Conservation (phyloP, 2,113 vertebrate species). For the Phrynocephalus versicolor region DNA sequence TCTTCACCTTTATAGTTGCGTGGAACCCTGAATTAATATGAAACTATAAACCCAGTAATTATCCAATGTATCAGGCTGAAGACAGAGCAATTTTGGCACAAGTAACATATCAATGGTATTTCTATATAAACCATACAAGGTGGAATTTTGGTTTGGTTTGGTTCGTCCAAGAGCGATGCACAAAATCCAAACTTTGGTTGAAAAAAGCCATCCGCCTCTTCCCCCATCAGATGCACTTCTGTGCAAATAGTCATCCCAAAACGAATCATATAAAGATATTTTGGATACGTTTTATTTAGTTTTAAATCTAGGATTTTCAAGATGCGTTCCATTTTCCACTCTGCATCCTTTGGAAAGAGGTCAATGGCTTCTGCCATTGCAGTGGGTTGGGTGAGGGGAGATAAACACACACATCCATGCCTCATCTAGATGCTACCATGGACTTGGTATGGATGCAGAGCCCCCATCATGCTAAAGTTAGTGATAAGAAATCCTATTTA, state of each 20-base stretch:
- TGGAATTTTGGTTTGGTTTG: not conserved
- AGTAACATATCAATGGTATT: not conserved
- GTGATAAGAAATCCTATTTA: not conserved
- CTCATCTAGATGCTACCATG: too few species aligned
- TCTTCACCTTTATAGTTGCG: not conserved
- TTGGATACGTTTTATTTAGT: not conserved
- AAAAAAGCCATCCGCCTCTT: not conserved
- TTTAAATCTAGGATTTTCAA: too few species aligned
- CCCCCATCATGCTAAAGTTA: not conserved
- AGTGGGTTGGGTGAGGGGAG: too few species aligned
- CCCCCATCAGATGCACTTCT: not conserved
- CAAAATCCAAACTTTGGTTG: not conserved
- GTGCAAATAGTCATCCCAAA: not conserved
- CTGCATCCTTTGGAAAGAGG: not conserved
- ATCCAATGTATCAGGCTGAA: not conserved
- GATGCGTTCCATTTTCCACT: not conserved
- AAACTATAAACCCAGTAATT: not conserved
- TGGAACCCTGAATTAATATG: not conserved
- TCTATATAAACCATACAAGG: not conserved
- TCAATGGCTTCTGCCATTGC: too few species aligned
- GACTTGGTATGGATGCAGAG: not conserved
- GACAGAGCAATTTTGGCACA: not conserved
- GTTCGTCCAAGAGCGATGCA: not conserved
- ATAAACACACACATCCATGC: too few species aligned
- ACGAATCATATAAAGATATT: not conserved